Conservation (phyloP, 1,140 invertebrate genomes). For the Latrodectus geometricus region DNA sequence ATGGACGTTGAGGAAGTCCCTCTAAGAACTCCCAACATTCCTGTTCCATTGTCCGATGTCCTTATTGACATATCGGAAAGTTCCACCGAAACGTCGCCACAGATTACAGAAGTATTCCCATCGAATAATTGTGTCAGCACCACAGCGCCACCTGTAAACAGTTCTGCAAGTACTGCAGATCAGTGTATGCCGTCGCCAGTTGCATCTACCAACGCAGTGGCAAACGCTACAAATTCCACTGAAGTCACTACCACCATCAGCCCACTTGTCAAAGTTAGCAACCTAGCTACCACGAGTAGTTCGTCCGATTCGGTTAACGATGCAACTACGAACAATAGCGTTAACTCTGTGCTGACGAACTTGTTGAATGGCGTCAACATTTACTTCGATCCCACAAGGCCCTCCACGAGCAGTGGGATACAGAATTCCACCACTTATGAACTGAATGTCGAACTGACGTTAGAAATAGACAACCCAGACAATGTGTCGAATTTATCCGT, state of each 20-base stretch:
- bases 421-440: background rate
- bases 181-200: too few relatives aligned
- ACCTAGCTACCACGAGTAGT: too few relatives aligned
- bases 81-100: background rate
- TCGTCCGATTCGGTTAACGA: too few relatives aligned
- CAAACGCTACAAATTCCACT: too few relatives aligned
- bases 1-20: background rate
- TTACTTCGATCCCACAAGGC: background rate
- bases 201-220: too few relatives aligned
- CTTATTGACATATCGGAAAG: constrained; percentile 17
- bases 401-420: background rate
- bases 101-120: background rate
- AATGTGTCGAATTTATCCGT: background rate
- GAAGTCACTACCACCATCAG: too few relatives aligned
- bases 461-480: background rate
- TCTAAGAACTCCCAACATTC: background rate
- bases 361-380: background rate
- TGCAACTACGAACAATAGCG: too few relatives aligned
- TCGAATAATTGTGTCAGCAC: too few relatives aligned
- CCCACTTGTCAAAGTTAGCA: too few relatives aligned
- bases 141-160: too few relatives aligned
- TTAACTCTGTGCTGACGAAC: background rate
- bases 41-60: background rate
- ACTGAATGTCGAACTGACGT: background rate
- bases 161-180: too few relatives aligned